Evolutionary conservation across 1,140 invertebrate genomes (phyloP).

Genomic region (Hyles euphorbiae): DNA sequence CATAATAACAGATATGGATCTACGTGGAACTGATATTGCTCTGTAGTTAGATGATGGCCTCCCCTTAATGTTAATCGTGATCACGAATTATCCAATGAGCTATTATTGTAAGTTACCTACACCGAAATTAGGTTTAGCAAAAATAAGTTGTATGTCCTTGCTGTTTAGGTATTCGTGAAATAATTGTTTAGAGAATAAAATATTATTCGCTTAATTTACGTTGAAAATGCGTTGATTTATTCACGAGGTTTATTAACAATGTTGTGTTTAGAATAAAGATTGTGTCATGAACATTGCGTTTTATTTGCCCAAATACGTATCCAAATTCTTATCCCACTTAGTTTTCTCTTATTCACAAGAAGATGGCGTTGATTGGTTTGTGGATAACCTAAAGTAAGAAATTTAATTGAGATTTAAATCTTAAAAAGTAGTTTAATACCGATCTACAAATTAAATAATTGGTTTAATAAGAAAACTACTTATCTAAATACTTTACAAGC

Average conservation of each 20-base stretch:
- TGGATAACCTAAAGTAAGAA: too few relatives aligned
- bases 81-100: constrained; percentile 33
- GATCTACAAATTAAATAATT: too few relatives aligned
- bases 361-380: constrained; percentile 10
- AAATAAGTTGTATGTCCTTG: constrained; percentile 6
- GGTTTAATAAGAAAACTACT: too few relatives aligned
- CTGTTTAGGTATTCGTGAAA: constrained; percentile 11
- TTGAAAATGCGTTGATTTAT: constrained; percentile 35
- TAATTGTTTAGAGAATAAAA: constrained; percentile 15
- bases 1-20: too few relatives aligned
- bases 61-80: constrained; percentile 23
- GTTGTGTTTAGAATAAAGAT: constrained; percentile 62
- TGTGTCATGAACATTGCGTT: constrained; percentile 35
- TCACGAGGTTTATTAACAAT: constrained; percentile 36
- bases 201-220: constrained; percentile 32
- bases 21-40: too few relatives aligned
- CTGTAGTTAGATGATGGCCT: constrained; percentile 12
- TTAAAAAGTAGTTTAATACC: too few relatives aligned
- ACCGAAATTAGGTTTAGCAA: constrained; percentile 26
- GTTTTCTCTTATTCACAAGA: neutral
- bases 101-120: constrained; percentile 24
- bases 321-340: neutral
- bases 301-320: constrained; percentile 2
- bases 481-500: too few relatives aligned
- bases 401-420: too few relatives aligned